Percentiles rank a stretch among this genome's conserved stretches.
Evolutionary conservation across 2,888 invertebrate species (phyloP).

Genomic region (Cenopis cana): DNA sequence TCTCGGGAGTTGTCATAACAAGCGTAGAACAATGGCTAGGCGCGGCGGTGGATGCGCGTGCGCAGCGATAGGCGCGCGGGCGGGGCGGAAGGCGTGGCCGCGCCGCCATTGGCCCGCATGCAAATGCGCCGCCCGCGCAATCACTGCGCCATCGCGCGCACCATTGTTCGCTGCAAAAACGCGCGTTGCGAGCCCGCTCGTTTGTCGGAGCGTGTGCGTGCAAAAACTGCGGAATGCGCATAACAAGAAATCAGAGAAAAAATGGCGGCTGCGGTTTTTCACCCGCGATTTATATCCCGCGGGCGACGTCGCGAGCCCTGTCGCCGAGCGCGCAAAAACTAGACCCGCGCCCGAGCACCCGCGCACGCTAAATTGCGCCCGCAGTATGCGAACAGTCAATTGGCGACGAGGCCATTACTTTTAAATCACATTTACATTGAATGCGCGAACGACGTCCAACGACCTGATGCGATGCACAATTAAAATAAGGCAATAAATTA

Average conservation of each 20-base stretch:
- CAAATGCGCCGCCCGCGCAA: conserved; percentile 76
- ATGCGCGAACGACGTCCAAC: conserved; percentile 63
- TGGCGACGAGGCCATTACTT: conserved; percentile 73
- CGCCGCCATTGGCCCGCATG: conserved; percentile 65
- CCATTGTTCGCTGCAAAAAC: conserved; percentile 72
- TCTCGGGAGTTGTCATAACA: conserved; percentile 31
- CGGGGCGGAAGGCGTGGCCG: conserved; percentile 53
- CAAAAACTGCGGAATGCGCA: conserved; percentile 77
- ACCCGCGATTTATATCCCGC: conserved; percentile 69
- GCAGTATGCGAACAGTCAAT: conserved; percentile 55
- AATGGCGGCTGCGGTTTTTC: conserved; percentile 69
- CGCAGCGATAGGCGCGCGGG: conserved; percentile 39
- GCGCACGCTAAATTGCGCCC: conserved; percentile 38
- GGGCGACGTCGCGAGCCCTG: conserved; percentile 50
- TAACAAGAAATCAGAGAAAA: conserved; percentile 80
- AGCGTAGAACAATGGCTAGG: conserved; percentile 35
- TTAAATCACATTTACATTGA: conserved; percentile 79
- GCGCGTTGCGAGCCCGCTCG: conserved; percentile 60
- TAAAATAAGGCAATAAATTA: conserved; percentile 81
- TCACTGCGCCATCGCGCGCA: conserved; percentile 58
- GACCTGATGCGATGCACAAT: conserved; percentile 69
- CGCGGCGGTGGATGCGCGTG: conserved; percentile 26
- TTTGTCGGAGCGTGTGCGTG: conserved; percentile 67
- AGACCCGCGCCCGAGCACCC: conserved; percentile 46
- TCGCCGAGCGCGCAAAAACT: conserved; percentile 51